phyloP scores from a whole-genome alignment of 2,888 invertebrate species.

The Linnaemya tessellans region DNA sequence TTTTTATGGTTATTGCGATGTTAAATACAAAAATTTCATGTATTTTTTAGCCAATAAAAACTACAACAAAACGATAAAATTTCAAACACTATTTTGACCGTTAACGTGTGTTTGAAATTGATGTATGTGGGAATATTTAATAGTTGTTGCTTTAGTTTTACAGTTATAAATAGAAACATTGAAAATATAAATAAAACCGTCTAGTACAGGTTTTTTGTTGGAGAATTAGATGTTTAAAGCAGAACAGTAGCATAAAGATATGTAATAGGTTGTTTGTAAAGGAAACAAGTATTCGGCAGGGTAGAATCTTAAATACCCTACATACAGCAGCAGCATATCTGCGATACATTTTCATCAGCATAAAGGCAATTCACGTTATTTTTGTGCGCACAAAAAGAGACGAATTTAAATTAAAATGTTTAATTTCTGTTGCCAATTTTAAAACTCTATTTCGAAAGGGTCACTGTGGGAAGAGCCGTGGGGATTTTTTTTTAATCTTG shows the following conservation, averaged over 20 bases:
- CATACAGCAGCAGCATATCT: too few relatives aligned
- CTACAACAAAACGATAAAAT: neutral
- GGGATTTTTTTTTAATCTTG: too few relatives aligned
- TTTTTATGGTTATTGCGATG: slow-evolving; percentile 32
- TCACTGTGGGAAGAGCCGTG: too few relatives aligned
- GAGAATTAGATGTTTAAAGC: neutral
- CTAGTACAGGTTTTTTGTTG: neutral
- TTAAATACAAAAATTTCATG: slow-evolving; percentile 11
- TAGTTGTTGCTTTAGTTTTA: slow-evolving; percentile 1
- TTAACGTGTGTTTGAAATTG: slow-evolving; percentile 35
- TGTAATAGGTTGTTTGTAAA: neutral
- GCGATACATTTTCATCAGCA: too few relatives aligned
- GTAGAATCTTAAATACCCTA: too few relatives aligned
- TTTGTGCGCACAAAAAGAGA: too few relatives aligned
- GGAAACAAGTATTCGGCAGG: too few relatives aligned
- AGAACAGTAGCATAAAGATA: neutral
- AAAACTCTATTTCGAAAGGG: too few relatives aligned
- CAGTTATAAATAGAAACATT: neutral
- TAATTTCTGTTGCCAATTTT: too few relatives aligned
- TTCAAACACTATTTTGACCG: slow-evolving; percentile 10
- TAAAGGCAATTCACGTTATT: too few relatives aligned
- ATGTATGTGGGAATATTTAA: slow-evolving; percentile 42
- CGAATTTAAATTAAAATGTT: too few relatives aligned
- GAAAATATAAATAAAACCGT: neutral
- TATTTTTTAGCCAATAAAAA: slow-evolving; percentile 3